Evolutionary conservation across 2,888 invertebrate species (phyloP).

Genomic region (Hirtodrosophila confusa): DNA sequence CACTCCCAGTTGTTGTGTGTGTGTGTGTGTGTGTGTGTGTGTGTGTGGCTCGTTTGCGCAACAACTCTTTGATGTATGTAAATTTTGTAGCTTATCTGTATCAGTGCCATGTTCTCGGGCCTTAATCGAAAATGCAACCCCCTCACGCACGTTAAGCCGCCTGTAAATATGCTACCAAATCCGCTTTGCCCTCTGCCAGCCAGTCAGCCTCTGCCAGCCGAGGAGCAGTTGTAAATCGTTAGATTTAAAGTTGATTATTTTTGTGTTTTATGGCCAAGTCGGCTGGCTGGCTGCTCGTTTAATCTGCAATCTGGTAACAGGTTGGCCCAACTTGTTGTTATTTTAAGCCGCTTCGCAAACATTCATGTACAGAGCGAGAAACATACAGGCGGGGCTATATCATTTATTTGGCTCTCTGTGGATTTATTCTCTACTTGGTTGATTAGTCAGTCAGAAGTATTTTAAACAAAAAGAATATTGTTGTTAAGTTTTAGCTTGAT

Average conservation of each 20-base stretch:
- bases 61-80: conserved; percentile 68
- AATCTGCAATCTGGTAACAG: conserved; percentile 57
- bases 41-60: conserved; percentile 31
- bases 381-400: no score
- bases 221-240: conserved; percentile 57
- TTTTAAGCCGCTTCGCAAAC: conserved; percentile 44
- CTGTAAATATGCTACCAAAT: conserved; percentile 57
- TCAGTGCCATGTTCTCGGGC: conserved; percentile 45
- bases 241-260: conserved; percentile 64
- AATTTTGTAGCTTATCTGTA: conserved; percentile 72
- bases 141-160: conserved; percentile 56
- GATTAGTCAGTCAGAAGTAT: not conserved
- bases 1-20: not conserved
- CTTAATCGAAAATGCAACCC: conserved; percentile 73
- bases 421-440: not conserved
- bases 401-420: not conserved
- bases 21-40: conserved; percentile 3
- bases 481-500: no score
- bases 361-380: conserved; percentile 21
- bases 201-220: conserved; percentile 1
- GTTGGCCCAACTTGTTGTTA: conserved; percentile 44
- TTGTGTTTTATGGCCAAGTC: conserved; percentile 45
- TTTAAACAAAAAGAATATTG: not conserved
- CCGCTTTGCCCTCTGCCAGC: conserved; percentile 38
- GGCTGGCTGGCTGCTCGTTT: conserved; percentile 13